Conservation (phyloP, 2,888 invertebrate species). For the Mesopsocus fuscifrons region DNA sequence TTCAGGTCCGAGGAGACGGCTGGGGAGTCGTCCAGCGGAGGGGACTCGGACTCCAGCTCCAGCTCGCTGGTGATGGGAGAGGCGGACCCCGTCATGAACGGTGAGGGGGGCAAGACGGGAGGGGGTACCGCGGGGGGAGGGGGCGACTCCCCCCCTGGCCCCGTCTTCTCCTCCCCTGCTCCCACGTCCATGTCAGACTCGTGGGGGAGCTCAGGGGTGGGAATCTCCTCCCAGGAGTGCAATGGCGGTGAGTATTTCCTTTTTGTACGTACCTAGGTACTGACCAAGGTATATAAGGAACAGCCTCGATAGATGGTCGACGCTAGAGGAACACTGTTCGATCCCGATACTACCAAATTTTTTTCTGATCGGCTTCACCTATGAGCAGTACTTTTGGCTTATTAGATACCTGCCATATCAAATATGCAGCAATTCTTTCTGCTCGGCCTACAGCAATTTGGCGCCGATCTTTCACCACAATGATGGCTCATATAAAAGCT, state of each 20-base stretch:
- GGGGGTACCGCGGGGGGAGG: neutral
- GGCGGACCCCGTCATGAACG: neutral
- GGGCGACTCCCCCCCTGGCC: slow-evolving; percentile 2
- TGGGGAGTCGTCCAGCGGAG: slow-evolving; percentile 29
- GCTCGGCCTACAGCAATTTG: no score
- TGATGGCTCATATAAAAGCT: no score
- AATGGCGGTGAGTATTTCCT: neutral
- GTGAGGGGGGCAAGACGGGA: neutral
- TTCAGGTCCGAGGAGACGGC: neutral
- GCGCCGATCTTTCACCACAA: no score
- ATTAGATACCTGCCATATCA: no score
- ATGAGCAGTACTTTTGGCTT: no score
- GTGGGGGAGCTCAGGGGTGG: neutral
- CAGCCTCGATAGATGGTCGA: no score
- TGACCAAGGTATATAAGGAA: slow-evolving; percentile 2
- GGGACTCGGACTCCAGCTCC: slow-evolving; percentile 37
- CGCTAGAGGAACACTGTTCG: no score
- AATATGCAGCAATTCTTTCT: no score
- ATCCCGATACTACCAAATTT: no score
- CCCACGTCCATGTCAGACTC: slow-evolving; percentile 6
- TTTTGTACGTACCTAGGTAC: no score
- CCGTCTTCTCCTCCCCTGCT: slow-evolving; percentile 4
- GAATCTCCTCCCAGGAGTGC: slow-evolving; percentile 1
- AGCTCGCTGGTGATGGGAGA: slow-evolving; percentile 31
- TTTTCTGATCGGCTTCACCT: no score